Base-by-base conservation (phyloP, 2,113 vertebrate species). In the Cyphomyrus plagiostoma region DNA sequence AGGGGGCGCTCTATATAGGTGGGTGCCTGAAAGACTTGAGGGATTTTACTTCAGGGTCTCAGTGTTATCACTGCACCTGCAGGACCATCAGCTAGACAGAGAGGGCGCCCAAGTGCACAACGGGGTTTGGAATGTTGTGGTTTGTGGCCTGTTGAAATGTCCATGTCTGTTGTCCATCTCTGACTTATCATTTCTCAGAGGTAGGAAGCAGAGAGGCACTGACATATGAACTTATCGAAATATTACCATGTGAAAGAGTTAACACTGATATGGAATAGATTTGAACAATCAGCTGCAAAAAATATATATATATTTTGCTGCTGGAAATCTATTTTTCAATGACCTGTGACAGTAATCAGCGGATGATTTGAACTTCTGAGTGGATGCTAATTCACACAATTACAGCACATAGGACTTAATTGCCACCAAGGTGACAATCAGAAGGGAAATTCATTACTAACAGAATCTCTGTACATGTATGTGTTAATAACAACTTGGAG, bases 21-120 rank as follows among this genome's bases (percentile, higher is more conserved):
- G 91, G 92, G 93, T 93, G 91, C 87, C 91, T 94, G 93, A 87
- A 95, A 88, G 91, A 94, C 94, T 95, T 95, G 92, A 7, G 56
- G 56, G 56, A n/a, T 23, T 62, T 62, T 62, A 62, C 58, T 66
- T 66, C n/a, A 66, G 70, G 70, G 26, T 35, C 30, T 35, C 70
- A 77, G 30, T 77, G 70, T 77, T 39, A 77, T 77, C 10, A 39
- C 3, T 39, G 30, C 23, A 53, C 52, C 46, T 52, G 45, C 49
- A 70, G 53, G 39, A 35, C 15, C 39, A 52, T 4, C 30, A 62
- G 52, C 1, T 19, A 46, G 52, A 62, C 21, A n/a, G 39, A 45
- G 86, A 58, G 39, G 39, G 50, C 52, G 19, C 17, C 30, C 86
- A 23, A 87, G 56, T 58, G 52, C 52, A 45, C 35, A 17, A 62